Base-by-base conservation (phyloP, 2,797 vertebrate genomes). In the Streptopelia turtur region DNA sequence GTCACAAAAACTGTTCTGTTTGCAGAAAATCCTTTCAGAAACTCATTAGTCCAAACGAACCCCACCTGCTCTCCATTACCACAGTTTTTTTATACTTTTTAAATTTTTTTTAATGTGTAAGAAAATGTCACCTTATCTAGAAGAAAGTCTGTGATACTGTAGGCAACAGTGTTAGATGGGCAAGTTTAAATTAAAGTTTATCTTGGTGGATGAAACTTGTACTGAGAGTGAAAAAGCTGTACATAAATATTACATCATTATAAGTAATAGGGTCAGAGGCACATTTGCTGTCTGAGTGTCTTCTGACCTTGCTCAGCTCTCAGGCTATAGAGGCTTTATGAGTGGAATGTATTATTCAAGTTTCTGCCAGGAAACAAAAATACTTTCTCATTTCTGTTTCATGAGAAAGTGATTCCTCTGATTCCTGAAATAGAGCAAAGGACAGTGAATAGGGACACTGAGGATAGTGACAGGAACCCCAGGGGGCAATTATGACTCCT, bases 11-110 rank as follows among this genome's bases (percentile, higher is more conserved):
- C n/a, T 47, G 57, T n/a, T 82, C 18, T 55, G 65, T 93, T 93
- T 92, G 77, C 80, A 81, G 52, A 95, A 85, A 45, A 69, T 12
- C 49, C 24, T 17, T 93, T 94, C 76, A 90, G 83, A 92, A 39
- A 18, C 47, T 96, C 63, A 83, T 94, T 96, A 95, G 68, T 88
- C 93, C 65, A 78, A 70, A 80, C 37, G 86, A 92, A 89, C 61
- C 95, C 65, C 89, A 91, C 81, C 64, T 90, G 79, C 31, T 53
- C 86, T 76, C 47, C 43, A 75, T 88, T 66, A 94, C 15, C 81
- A 76, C 50, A 11, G 52, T 13, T 59, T 76, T 27, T 24, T 45
- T 35, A 9, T 2, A 5, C 18, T 30, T 21, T 41, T 31, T 6
- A 43, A 43, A 43, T 9, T 17, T 7, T 45, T 70, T n/a, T 37